Evolutionary conservation across 2,888 invertebrate species (phyloP).

Genomic region (Torymus aiolomorphi): DNA sequence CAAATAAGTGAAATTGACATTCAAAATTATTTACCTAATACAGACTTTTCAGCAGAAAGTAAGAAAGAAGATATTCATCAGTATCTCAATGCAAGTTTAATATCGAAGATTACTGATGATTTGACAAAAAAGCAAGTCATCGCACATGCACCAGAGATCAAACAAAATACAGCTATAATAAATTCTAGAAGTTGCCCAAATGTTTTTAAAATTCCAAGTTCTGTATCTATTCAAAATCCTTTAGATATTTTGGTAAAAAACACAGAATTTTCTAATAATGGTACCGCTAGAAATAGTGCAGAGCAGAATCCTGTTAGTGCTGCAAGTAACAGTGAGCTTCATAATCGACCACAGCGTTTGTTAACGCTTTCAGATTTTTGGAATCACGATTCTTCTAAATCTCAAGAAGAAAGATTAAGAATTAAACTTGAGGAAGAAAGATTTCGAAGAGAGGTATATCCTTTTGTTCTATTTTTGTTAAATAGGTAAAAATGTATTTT

Average conservation of each 20-base stretch:
- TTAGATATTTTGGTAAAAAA: constrained; percentile 21
- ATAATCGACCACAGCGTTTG: constrained; percentile 66
- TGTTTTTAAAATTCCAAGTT: constrained; percentile 47
- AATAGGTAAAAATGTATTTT: constrained; percentile 35
- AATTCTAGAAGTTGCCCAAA: constrained; percentile 47
- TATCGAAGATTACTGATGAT: constrained; percentile 41
- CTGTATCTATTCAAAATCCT: constrained; percentile 30
- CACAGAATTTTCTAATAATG: constrained; percentile 56
- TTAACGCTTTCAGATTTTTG: constrained; percentile 82
- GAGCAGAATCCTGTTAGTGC: constrained; percentile 22
- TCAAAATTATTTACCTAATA: constrained; percentile 35
- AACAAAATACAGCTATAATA: constrained; percentile 22
- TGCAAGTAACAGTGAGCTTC: constrained; percentile 21
- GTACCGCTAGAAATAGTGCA: neutral
- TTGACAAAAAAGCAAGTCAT: constrained; percentile 39
- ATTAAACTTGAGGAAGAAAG: constrained; percentile 85
- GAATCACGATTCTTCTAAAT: constrained; percentile 76
- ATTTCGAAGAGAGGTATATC: constrained; percentile 83
- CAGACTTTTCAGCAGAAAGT: constrained; percentile 25
- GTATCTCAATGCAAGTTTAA: constrained; percentile 35
- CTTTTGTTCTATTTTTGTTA: constrained; percentile 55
- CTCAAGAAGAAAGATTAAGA: constrained; percentile 69
- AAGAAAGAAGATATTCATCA: constrained; percentile 31
- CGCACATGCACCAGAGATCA: neutral
- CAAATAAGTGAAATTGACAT: constrained; percentile 11